Evolutionary conservation across 2,113 vertebrate species (phyloP), one percentile per base, ranked within the genome.

Genomic region (Mesocricetus auratus): DNA sequence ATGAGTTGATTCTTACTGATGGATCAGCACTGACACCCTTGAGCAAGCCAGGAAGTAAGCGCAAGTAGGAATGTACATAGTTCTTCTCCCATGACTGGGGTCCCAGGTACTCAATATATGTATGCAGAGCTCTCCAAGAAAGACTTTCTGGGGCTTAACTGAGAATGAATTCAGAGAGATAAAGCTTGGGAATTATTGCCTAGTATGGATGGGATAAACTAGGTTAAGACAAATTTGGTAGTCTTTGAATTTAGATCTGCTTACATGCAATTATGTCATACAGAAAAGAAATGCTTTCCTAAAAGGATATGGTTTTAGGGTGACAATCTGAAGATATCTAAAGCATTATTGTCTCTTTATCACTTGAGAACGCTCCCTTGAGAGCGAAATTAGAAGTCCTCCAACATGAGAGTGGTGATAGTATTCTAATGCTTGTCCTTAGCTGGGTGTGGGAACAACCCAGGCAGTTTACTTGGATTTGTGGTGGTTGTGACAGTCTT

Each of bases 231-330:
- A 15, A 56, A 33, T 64, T 92, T 36, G 45, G 26, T 71, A 33
- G 29, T 15, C n/a, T 47, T 96, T 39, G 64, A 42, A 58, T 42
- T 88, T 69, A 58, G 33, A 50, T 60, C 39, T 94, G 50, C n/a
- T 96, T 73, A 75, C 11, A 24, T 90, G n/a, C 56, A 82, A 56
- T 64, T 77, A 9, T 26, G 95, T 64, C 24, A 0, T 91, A 58
- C 87, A 93, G 60, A 93, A 92, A 93, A 62, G 16, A 93, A 92
- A 50, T 75, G 3, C 3, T 87, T 96, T 87, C 71, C 64, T 92
- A 81, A 94, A 89, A 92, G n/a, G 31, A 89, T 92, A 22, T 45
- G 56, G 26, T 45, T 60, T 73, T 39, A 92, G 29, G 5, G 42
- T 73, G 79, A 93, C 66, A 83, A 15, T 9, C 29, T 42, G 24